These are phyloP conservation scores for Mormyrops attenuatus DNA, from an alignment of 2,797 vertebrate genomes.

Conservation along the genomic window DNA sequence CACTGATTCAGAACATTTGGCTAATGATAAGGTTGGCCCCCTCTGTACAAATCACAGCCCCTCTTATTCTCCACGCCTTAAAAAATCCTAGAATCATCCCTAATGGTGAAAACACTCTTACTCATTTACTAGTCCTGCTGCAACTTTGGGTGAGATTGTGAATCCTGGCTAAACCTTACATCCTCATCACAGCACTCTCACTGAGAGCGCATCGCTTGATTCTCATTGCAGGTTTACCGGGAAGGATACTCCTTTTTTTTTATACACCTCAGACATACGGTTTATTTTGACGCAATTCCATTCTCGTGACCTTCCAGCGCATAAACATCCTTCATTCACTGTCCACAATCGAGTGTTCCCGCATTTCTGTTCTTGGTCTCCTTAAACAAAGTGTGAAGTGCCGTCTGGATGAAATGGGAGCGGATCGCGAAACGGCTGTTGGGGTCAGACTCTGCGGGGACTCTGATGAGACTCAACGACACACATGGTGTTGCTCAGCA, in stretches of 20 bases:
- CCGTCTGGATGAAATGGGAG: neutral
- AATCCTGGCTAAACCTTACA: neutral
- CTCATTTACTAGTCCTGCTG: neutral
- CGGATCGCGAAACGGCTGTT: neutral
- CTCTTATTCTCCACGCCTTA: neutral
- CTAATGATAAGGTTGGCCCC: neutral
- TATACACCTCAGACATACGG: neutral
- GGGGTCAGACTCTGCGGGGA: neutral
- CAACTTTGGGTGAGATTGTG: neutral
- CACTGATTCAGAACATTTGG: neutral
- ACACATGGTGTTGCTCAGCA: neutral
- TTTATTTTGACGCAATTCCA: neutral
- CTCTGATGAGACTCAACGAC: neutral
- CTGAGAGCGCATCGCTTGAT: neutral
- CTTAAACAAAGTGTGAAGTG: neutral
- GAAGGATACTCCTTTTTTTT: neutral
- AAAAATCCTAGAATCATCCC: neutral
- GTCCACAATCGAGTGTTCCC: neutral
- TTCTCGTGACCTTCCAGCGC: neutral
- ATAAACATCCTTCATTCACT: neutral
- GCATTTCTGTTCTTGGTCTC: neutral
- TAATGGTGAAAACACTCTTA: neutral
- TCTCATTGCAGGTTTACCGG: neutral
- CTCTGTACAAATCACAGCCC: no score
- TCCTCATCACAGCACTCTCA: neutral